phyloP scores from a whole-genome alignment of 2,797 vertebrate species.

The Naso thynnoides region DNA sequence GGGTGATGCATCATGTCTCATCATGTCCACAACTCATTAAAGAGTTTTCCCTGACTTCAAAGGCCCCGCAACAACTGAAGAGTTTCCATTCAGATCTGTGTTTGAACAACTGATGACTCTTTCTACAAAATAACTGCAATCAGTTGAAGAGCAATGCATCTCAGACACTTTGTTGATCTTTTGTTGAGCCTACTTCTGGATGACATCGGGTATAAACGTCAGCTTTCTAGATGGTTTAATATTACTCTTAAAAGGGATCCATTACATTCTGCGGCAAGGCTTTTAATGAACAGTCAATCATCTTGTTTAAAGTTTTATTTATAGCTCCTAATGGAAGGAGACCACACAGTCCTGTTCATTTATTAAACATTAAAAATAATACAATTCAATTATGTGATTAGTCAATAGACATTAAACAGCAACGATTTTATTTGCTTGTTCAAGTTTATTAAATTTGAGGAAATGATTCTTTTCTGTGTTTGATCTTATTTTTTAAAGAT shows the following conservation, averaged over 20 bases:
- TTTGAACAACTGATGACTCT: conserved; percentile 5
- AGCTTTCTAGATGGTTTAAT: background rate
- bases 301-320: background rate
- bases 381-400: background rate
- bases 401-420: too few species aligned
- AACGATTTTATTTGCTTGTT: too few species aligned
- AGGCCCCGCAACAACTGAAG: conserved; percentile 15
- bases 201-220: background rate
- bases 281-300: background rate
- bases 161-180: background rate
- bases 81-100: background rate
- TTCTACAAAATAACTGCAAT: background rate
- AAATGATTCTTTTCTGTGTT: too few species aligned
- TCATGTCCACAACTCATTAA: conserved; percentile 48
- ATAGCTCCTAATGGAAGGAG: background rate
- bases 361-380: background rate
- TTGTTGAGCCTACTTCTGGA: background rate
- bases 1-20: conserved; percentile 37
- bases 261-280: background rate
- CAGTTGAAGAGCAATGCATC: background rate
- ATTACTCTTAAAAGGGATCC: background rate
- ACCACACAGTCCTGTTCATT: background rate
- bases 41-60: conserved; percentile 27
- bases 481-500: too few species aligned
- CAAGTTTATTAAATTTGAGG: too few species aligned